phyloP scores from a whole-genome alignment of 2,888 invertebrate species.

The Globia sparganii region DNA sequence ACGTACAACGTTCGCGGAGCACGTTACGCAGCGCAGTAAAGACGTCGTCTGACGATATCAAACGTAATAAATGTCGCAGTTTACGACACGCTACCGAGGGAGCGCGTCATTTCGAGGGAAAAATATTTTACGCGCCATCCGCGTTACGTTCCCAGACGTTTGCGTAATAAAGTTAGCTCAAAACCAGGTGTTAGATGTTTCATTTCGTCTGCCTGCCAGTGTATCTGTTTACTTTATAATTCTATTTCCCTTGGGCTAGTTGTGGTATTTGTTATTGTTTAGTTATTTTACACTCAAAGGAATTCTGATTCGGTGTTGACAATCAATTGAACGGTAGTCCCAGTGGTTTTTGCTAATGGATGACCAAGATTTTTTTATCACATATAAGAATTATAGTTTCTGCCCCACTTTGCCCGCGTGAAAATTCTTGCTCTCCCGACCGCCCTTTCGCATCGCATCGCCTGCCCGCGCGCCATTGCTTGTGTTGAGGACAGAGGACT shows the following conservation, averaged over 20 bases:
- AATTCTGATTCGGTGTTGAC: slow-evolving; percentile 24
- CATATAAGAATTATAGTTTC: not conserved
- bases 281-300: slow-evolving; percentile 26
- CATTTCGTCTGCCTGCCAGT: slow-evolving; percentile 66
- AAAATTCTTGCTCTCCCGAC: no score
- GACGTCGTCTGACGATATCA: slow-evolving; percentile 74
- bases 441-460: no score
- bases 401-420: no score
- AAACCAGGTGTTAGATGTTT: slow-evolving; percentile 76
- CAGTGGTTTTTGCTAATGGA: not conserved
- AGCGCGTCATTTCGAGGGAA: slow-evolving; percentile 75
- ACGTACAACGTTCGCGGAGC: slow-evolving; percentile 56
- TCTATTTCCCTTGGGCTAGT: slow-evolving; percentile 24
- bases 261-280: slow-evolving; percentile 10
- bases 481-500: no score
- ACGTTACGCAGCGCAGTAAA: slow-evolving; percentile 65
- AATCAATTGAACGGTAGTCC: slow-evolving; percentile 25
- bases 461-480: no score
- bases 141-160: slow-evolving; percentile 68
- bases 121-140: slow-evolving; percentile 75
- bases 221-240: slow-evolving; percentile 45
- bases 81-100: slow-evolving; percentile 77
- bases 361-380: not conserved
- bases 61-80: slow-evolving; percentile 82
- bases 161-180: slow-evolving; percentile 78